Evolutionary conservation across 1,140 invertebrate species (phyloP).

Genomic region (Pogonus chalceus): DNA sequence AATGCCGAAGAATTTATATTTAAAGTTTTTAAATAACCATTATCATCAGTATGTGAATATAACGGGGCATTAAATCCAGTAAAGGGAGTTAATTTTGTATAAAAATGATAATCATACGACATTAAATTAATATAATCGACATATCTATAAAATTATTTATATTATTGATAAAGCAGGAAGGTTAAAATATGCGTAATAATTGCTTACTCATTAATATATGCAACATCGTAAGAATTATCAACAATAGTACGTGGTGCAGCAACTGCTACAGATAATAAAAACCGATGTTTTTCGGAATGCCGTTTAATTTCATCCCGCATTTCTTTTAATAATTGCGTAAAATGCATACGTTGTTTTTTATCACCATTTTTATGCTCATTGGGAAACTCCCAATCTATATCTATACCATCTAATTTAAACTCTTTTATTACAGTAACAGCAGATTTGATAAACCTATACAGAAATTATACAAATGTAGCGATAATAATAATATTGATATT

Average conservation of each 20-base stretch:
- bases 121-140: slow-evolving; percentile 81
- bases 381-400: slow-evolving; percentile 86
- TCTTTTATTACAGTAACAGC: slow-evolving; percentile 48
- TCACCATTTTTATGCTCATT: slow-evolving; percentile 38
- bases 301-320: slow-evolving; percentile 51
- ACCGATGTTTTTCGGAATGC: slow-evolving; percentile 38
- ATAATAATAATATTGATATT: slow-evolving; percentile 2
- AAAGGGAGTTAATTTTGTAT: slow-evolving; percentile 60
- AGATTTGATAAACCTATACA: slow-evolving; percentile 55
- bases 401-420: slow-evolving; percentile 67
- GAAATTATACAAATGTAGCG: slow-evolving; percentile 7
- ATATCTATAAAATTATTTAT: slow-evolving; percentile 48
- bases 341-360: slow-evolving; percentile 54
- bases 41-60: slow-evolving; percentile 47
- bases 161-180: too few relatives aligned
- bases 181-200: slow-evolving; percentile 7
- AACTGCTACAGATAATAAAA: slow-evolving; percentile 63
- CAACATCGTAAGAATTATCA: slow-evolving; percentile 63
- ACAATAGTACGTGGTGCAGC: slow-evolving; percentile 63
- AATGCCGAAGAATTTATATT: slow-evolving; percentile 76
- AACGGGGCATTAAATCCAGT: slow-evolving; percentile 78
- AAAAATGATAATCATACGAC: slow-evolving; percentile 84
- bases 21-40: slow-evolving; percentile 55
- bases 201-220: slow-evolving; percentile 58
- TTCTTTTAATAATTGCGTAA: slow-evolving; percentile 59